A percentile compares a stretch with the other conserved stretches of the same genome.
These are phyloP conservation scores for Anodontia alba DNA, from an alignment of 2,888 invertebrate genomes.

Conservation along the genomic window DNA sequence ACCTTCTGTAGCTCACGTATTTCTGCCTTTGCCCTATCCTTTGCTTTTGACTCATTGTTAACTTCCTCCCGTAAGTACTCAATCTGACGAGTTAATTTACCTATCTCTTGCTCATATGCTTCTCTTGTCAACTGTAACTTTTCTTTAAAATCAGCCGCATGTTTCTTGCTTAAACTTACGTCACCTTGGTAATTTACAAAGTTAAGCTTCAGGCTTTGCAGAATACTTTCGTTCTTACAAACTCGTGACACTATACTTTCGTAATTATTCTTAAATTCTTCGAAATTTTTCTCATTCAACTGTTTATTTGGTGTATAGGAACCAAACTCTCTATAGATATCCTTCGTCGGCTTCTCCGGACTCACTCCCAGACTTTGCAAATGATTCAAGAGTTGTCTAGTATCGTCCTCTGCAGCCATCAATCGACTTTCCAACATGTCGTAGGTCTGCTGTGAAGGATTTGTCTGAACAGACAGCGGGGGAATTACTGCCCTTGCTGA, in stretches of 20 bases:
- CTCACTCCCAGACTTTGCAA: conserved; percentile 68
- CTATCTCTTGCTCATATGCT: conserved; percentile 75
- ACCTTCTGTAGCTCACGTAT: conserved; percentile 72
- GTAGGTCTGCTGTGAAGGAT: conserved; percentile 67
- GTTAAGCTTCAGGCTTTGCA: conserved; percentile 79
- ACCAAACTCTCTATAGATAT: conserved; percentile 2
- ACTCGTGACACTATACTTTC: conserved; percentile 74
- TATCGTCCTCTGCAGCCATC: conserved; percentile 73
- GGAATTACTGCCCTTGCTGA: conserved; percentile 70
- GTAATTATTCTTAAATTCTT: conserved; percentile 68
- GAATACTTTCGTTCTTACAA: conserved; percentile 79
- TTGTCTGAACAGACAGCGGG: conserved; percentile 53
- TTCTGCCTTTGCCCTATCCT: conserved; percentile 67
- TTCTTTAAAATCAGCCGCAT: conserved; percentile 68
- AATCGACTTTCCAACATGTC: conserved; percentile 72
- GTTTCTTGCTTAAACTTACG: conserved; percentile 69
- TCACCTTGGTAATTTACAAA: conserved; percentile 75
- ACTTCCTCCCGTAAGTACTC: conserved; percentile 72
- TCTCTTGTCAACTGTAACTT: conserved; percentile 69
- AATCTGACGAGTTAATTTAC: conserved; percentile 71
- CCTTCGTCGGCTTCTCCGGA: conserved; percentile 41
- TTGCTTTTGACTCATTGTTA: conserved; percentile 66
- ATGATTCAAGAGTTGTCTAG: conserved; percentile 72
- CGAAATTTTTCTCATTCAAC: conserved; percentile 52
- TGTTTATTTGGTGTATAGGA: conserved; percentile 32